Evolutionary conservation across 2,888 invertebrate species (phyloP), one percentile per base, ranked within the genome.

Genomic region (Anthrax anthrax): DNA sequence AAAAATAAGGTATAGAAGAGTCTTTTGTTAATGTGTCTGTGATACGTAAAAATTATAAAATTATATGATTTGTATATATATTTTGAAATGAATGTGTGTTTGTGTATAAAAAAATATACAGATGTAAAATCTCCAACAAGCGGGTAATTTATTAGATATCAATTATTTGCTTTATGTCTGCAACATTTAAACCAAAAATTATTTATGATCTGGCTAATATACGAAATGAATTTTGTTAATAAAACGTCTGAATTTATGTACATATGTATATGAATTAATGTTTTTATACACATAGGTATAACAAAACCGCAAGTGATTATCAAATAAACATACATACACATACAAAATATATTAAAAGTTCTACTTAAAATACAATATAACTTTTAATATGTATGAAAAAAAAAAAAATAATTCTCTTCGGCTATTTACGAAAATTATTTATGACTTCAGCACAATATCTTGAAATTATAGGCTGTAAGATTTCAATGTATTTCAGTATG

Each of bases 151-250:
- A 51, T 51, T 51, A 51, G 51, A 49, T 51, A 51, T 51, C 51
- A 51, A 51, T 51, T 51, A 51, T 51, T 51, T 51, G 44, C 51
- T 49, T 51, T 51, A 51, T 51, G 51, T 51, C 51, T 51, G 51
- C 51, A 51, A 46, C 51, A 47, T 51, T 51, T 51, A 51, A 51
- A 49, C 48, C 39, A 34, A n/a, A 45, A 43, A 41, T 51, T 48
- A 51, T 51, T 51, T 51, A 51, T 51, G 39, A 41, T 43, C 41
- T 43, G 43, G 39, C 49, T 48, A 51, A 51, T 51, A 49, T 48
- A 40, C 39, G 46, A 43, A 51, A 45, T 39, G 42, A 14, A 39
- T 47, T 51, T 49, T 49, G 51, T 49, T 51, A 51, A 51, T 51
- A 51, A 51, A 51, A 43, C 42, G 41, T 41, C 44, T 42, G 48